phyloP scores from a whole-genome alignment of 2,113 vertebrate species.

The Cyanoderma ruficeps region DNA sequence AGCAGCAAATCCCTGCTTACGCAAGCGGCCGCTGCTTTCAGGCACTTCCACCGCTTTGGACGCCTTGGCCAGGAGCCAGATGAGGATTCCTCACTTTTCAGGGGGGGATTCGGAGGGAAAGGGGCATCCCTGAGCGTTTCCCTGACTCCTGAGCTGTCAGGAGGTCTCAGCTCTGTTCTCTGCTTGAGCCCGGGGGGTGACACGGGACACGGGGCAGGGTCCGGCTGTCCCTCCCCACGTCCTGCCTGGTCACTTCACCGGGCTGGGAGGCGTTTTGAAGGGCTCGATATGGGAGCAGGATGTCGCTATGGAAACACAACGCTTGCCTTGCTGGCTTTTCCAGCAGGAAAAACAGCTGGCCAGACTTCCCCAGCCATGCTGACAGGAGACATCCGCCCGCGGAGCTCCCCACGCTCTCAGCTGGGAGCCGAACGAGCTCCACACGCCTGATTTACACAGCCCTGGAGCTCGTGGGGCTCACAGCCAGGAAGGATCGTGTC shows the following conservation, averaged over 20 bases:
- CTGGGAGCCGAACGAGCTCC: not conserved
- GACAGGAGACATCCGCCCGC: not conserved
- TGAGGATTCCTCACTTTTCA: fast-evolving
- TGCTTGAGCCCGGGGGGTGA: fast-evolving
- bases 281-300: fast-evolving
- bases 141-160: not conserved
- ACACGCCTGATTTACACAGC: not conserved
- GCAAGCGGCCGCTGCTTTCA: not conserved
- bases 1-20: not conserved
- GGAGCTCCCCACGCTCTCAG: not conserved
- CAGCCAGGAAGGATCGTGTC: not conserved
- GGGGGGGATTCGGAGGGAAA: not conserved
- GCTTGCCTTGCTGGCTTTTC: not conserved
- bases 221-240: fast-evolving
- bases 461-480: not conserved
- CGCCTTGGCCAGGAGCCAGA: fast-evolving
- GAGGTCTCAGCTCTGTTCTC: fast-evolving
- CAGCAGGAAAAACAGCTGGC: not conserved
- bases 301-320: not conserved
- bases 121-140: fast-evolving
- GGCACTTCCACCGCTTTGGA: not conserved
- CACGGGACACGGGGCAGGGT: fast-evolving
- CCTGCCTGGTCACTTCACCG: fast-evolving
- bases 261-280: fast-evolving
- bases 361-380: not conserved